These are phyloP conservation scores for Melipona quadrifasciata DNA, from an alignment of 1,140 invertebrate genomes.

Conservation along the genomic window DNA sequence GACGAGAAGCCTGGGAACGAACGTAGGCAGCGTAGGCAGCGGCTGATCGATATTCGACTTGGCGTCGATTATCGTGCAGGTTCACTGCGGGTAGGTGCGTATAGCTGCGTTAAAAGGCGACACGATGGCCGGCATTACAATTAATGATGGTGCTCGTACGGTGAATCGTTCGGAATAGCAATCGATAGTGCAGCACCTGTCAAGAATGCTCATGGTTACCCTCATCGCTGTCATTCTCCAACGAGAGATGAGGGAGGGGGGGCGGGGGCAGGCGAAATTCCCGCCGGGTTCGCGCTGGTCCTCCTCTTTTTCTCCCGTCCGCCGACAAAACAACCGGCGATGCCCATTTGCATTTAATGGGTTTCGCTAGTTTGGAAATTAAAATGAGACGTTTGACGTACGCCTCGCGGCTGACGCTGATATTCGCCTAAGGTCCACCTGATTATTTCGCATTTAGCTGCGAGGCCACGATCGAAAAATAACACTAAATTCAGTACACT, in stretches of 20 bases:
- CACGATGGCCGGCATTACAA: constrained; percentile 72
- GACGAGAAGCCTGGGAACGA: constrained; percentile 30
- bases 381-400: neutral
- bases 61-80: constrained; percentile 66
- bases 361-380: constrained; percentile 22
- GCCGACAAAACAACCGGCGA: constrained; percentile 10
- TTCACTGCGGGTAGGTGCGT: constrained; percentile 35
- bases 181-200: constrained; percentile 72
- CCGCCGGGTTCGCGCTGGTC: constrained; percentile 23
- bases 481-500: too few relatives aligned
- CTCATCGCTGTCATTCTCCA: constrained; percentile 27
- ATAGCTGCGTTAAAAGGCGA: constrained; percentile 67
- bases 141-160: constrained; percentile 70
- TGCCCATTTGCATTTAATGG: constrained; percentile 45
- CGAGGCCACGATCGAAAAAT: neutral
- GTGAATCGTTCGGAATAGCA: constrained; percentile 68
- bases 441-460: neutral
- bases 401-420: too few relatives aligned
- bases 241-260: neutral
- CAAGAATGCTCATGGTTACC: constrained; percentile 67
- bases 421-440: neutral
- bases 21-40: constrained; percentile 23
- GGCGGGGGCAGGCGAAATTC: neutral
- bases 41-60: constrained; percentile 71
- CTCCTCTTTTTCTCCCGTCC: constrained; percentile 14